Evolutionary conservation across 2,113 vertebrate genomes (phyloP).

Genomic region (Corvus hawaiiensis): DNA sequence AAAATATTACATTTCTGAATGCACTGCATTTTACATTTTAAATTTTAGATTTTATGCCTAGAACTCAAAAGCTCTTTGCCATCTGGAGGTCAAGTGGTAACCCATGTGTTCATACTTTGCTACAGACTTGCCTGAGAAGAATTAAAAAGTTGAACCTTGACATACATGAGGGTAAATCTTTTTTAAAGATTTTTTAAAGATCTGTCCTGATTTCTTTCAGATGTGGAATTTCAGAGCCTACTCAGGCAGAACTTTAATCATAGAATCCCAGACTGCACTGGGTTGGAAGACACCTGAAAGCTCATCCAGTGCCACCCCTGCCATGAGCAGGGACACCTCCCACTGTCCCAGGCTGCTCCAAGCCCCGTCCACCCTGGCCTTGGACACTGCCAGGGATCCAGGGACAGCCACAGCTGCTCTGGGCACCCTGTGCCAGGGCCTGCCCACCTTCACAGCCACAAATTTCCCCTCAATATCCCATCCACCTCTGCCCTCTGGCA

Average conservation of each 20-base stretch:
- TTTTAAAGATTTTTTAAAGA: not conserved
- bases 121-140: not conserved
- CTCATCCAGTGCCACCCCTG: accelerated
- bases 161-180: not conserved
- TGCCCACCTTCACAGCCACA: accelerated
- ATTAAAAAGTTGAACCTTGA: not conserved
- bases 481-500: not conserved
- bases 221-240: not conserved
- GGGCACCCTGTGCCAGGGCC: not conserved
- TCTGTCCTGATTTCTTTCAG: not conserved
- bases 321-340: not conserved
- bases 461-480: not conserved
- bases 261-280: not conserved
- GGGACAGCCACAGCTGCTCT: not conserved
- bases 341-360: accelerated
- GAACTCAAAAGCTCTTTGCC: not conserved
- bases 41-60: not conserved
- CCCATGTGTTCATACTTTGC: accelerated
- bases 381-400: not conserved
- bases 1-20: not conserved
- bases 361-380: accelerated
- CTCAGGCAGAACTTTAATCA: not conserved
- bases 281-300: not conserved
- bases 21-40: not conserved
- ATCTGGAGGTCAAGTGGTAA: not conserved